Base-by-base conservation (phyloP, 2,888 invertebrate species). In the Incurvaria masculella region DNA sequence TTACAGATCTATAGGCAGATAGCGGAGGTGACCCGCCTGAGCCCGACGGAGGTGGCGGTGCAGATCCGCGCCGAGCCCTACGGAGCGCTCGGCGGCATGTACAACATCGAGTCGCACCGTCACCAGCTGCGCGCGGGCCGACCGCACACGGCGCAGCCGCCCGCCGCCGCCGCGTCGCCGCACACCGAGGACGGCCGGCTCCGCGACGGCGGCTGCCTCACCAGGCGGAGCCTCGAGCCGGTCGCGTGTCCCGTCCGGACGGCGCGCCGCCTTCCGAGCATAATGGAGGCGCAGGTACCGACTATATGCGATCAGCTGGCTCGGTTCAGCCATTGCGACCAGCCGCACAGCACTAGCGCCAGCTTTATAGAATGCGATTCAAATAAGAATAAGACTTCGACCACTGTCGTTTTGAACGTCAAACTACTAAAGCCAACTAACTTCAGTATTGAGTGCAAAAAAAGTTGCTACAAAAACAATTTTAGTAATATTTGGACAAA, bases 31-130 rank as follows among this genome's bases (percentile, higher is more conserved):
- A 63, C 74, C 51, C 64, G 75, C 8, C 64, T 73, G 40, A 61
- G 72, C 2, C 55, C 71, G 1, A 61, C 68, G 23, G 75, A 75
- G 42, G 68, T 84, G 6, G 69, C 74, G 20, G 65, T 73, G 2
- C 71, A 78, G 51, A 67, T 85, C 27, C 72, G 72, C 46, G 69
- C 72, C 1, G 81, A 83, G 49, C 82, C 81, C 0, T 82, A 79
- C 56, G 84, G 84, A 1, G 64, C 79, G 19, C 57, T 81, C 17
- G 84, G 80, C 2, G 86, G 84, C 46, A 81, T 86, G 59, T 85
- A 79, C 65, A 85, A 85, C 63, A 83, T 86, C 49, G 69, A 81
- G 54, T 66, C 63, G 4, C 78, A 75, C 50, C 55, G 68, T 8
- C 14, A 14, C 3, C 33, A 14, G 14, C 33, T 33, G 6, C 33